A percentile compares a stretch with the other conserved stretches of the same genome.
Evolutionary conservation across 2,888 invertebrate species (phyloP).

Genomic region (Drosophila demipolita): DNA sequence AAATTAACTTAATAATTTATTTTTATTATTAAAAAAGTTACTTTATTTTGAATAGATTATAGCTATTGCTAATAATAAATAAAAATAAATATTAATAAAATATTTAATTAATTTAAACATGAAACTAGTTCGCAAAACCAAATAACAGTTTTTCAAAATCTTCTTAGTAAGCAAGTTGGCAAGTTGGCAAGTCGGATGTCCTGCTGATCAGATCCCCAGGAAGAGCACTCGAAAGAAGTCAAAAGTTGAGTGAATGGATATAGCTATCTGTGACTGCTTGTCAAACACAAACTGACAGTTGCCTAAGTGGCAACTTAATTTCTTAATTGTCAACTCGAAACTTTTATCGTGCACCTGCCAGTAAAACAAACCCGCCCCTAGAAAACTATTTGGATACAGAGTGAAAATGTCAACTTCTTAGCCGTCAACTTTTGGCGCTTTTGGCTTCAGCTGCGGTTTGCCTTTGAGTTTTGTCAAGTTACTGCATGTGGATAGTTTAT

Average conservation of each 20-base stretch:
- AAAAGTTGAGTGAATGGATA: slow-evolving; percentile 44
- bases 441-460: slow-evolving; percentile 62
- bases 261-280: slow-evolving; percentile 74
- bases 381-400: slow-evolving; percentile 57
- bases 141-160: background rate
- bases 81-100: background rate
- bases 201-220: background rate
- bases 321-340: slow-evolving; percentile 83
- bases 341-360: slow-evolving; percentile 75
- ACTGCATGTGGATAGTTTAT: slow-evolving; percentile 37
- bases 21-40: too few species aligned
- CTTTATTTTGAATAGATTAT: background rate
- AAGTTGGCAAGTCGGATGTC: too few species aligned
- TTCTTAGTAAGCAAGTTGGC: background rate
- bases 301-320: slow-evolving; percentile 84
- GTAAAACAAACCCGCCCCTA: slow-evolving; percentile 1
- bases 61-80: background rate
- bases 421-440: slow-evolving; percentile 43
- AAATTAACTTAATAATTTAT: too few species aligned
- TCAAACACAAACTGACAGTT: slow-evolving; percentile 82
- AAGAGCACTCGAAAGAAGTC: slow-evolving; percentile 48
- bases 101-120: background rate
- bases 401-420: slow-evolving; percentile 50
- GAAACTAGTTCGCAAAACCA: too few species aligned
- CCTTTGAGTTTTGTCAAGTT: slow-evolving; percentile 55